Base-by-base conservation (phyloP, 1,140 invertebrate genomes). In the Drosophila mayri region DNA sequence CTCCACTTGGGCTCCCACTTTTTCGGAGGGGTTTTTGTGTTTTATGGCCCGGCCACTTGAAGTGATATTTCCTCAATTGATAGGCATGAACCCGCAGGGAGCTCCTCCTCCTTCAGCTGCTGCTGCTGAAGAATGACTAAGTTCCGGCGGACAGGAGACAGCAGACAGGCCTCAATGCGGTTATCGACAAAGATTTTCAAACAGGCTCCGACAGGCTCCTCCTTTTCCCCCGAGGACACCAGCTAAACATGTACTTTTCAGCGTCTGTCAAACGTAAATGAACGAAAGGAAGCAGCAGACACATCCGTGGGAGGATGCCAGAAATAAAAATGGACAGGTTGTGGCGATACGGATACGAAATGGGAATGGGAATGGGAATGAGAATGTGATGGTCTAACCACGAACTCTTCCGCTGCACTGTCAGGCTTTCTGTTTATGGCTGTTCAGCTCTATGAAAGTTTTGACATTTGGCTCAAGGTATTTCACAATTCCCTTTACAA, bases 11-110 rank as follows among this genome's bases (percentile, higher is more conserved):
- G 54, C 41, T 60, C 35, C 67, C 59, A 66, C 46, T 54, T 47
- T 72, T 72, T 55, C 22, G 30, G 37, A 41, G 58, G 38, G 64
- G 35, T 77, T 55, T 57, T 68, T 86, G 82, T 86, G 62, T 85
- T 85, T 87, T 85, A 85, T 82, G 60, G 72, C 52, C 81, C 30
- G 54, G 60, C 59, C 71, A 83, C 84, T 83, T 83, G 57, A 79
- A 76, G 66, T 79, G 84, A 88, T 88, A 87, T 87, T 88, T 87
- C 72, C 67, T 57, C 79, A 79, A 88, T 83, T 73, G 83, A 79
- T 87, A 67, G 78, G 68, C 62, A 58, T 32, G 22, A 14, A 37
- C 38, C 46, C 55, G 52, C 52, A 76, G 72, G 54, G 43, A 47
- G 38, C 38, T 22, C 22, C 20, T 20, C 10, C 28, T 20, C 9